These are phyloP conservation scores for Pardalotus punctatus DNA, from an alignment of 2,113 vertebrate species.

Conservation along the genomic window DNA sequence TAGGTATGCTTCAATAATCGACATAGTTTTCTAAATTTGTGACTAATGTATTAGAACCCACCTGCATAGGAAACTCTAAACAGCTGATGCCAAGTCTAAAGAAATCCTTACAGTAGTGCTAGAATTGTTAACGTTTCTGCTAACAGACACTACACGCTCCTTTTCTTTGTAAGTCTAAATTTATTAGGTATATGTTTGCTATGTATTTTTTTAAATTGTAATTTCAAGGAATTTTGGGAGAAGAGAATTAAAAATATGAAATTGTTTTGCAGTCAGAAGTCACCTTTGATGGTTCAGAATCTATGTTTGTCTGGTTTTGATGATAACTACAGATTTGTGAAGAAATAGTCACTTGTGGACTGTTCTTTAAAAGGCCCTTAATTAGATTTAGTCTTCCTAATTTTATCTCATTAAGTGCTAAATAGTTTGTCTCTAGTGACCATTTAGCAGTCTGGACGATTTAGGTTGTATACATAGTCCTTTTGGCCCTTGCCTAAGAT, in stretches of 20 bases:
- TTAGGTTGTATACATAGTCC: not conserved
- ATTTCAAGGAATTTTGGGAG: not conserved
- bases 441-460: not conserved
- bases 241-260: not conserved
- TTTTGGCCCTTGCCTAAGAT: not conserved
- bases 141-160: not conserved
- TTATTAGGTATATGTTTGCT: not conserved
- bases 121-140: not conserved
- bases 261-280: not conserved
- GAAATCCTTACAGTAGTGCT: not conserved
- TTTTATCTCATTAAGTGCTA: not conserved
- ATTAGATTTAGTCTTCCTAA: not conserved
- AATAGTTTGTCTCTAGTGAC: not conserved
- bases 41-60: not conserved
- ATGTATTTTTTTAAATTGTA: not conserved
- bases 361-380: not conserved
- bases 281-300: not conserved
- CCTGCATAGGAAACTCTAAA: not conserved
- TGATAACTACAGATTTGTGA: not conserved
- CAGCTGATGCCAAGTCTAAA: not conserved
- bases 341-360: not conserved
- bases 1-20: not conserved
- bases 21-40: not conserved
- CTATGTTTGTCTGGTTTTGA: not conserved
- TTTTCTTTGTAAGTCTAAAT: not conserved